phyloP scores from a whole-genome alignment of 2,797 vertebrate species.

The Takifugu ocellatus region DNA sequence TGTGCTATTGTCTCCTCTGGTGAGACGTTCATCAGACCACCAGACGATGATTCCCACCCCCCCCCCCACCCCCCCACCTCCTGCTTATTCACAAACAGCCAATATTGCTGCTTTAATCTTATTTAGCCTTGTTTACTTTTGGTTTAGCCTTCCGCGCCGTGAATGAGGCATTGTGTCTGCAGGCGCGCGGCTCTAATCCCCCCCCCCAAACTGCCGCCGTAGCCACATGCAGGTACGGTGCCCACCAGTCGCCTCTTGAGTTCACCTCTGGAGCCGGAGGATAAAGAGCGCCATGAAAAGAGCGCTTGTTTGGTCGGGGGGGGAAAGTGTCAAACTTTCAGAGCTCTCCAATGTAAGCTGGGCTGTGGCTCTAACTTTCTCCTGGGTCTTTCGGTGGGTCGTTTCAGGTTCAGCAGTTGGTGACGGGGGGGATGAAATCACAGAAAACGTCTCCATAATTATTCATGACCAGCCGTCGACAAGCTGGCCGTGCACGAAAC shows the following conservation, averaged over 20 bases:
- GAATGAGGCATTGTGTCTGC: conserved; percentile 72
- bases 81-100: conserved; percentile 65
- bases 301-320: conserved; percentile 30
- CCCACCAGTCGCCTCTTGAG: conserved; percentile 44
- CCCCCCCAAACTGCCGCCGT: conserved; percentile 41
- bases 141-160: conserved; percentile 52
- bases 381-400: conserved; percentile 18
- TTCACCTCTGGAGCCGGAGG: conserved; percentile 33
- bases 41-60: conserved; percentile 33
- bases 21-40: conserved; percentile 27
- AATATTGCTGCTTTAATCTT: conserved; percentile 67
- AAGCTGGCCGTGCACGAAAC: conserved; percentile 31
- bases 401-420: conserved; percentile 26
- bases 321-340: conserved; percentile 47
- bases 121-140: conserved; percentile 72
- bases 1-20: conserved; percentile 42
- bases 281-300: conserved; percentile 23
- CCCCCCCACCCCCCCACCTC: conserved; percentile 52
- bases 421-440: conserved; percentile 50
- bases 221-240: conserved; percentile 61
- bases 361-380: conserved; percentile 30
- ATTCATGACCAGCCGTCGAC: conserved; percentile 44
- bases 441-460: conserved; percentile 30
- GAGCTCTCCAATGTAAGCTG: conserved; percentile 37
- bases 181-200: conserved; percentile 60